Evolutionary conservation across 1,140 invertebrate species (phyloP), one percentile per base, ranked within the genome.

Genomic region (Zaprionus ornatus): DNA sequence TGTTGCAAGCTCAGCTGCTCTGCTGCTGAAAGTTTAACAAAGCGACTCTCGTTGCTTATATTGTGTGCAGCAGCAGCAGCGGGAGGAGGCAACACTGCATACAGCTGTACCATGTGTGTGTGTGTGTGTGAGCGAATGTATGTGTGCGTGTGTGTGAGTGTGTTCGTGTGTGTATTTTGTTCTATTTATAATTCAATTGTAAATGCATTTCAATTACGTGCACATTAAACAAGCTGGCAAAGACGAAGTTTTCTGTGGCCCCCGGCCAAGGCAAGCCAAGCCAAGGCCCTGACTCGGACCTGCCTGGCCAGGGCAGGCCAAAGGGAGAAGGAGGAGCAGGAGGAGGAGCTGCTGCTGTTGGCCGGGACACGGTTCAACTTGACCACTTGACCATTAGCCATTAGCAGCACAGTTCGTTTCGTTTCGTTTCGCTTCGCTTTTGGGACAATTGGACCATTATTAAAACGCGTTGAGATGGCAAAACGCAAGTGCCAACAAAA

Each of bases 101-200:
- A 52, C 61, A 37, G 13, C 67, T 82, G 79, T 76, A 64, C 69
- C 7, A 15, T 21, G 9, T 50, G 29, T 62, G 35, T 73, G 52
- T 61, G 74, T 80, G 79, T 86, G 79, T 71, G 70, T 82, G 79
- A 73, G 67, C 72, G n/a, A n/a, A n/a, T 10, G 17, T 27, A 9
- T 61, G 29, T 62, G 35, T 74, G 59, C 61, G 50, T 79, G 64
- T 77, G 61, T 86, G 74, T 82, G 80, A 60, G 37, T 61, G 52
- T 69, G 48, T 55, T 55, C 68, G 63, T 81, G 73, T 87, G 79
- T 90, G 84, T 71, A 75, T 65, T 90, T 90, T 90, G 85, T 65
- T 86, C 82, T 90, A 88, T 90, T 90, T 90, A 90, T 90, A 90
- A 90, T 90, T 90, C 85, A 90, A 90, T 90, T 90, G 85, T 90